phyloP scores from a whole-genome alignment of 1,140 invertebrate species.

The Neodiprion pinetum region DNA sequence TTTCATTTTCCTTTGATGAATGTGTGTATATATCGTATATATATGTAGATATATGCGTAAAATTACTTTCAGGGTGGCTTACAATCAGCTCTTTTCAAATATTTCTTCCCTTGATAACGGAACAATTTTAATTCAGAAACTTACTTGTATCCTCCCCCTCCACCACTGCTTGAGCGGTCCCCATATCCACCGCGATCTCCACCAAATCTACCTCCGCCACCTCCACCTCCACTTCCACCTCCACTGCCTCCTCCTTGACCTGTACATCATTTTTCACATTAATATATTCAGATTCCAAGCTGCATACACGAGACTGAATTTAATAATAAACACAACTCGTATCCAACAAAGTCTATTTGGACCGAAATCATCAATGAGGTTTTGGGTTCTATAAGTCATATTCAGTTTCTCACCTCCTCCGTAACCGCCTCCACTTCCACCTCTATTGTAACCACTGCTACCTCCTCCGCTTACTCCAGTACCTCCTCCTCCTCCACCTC shows the following conservation, averaged over 20 bases:
- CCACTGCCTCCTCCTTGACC: slow-evolving; percentile 42
- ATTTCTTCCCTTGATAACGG: background rate
- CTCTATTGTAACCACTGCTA: slow-evolving; percentile 37
- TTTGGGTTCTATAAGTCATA: background rate
- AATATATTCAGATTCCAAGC: slow-evolving; percentile 11
- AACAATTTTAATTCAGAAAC: slow-evolving; percentile 36
- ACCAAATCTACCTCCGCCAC: slow-evolving; percentile 54
- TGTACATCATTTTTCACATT: slow-evolving; percentile 19
- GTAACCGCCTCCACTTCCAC: slow-evolving; percentile 43
- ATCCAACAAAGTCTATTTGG: background rate
- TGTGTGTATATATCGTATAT: too few species aligned
- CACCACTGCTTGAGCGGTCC: slow-evolving; percentile 43
- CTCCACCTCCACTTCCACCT: slow-evolving; percentile 40
- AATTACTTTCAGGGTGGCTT: slow-evolving; percentile 27
- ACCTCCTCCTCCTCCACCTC: slow-evolving; percentile 48
- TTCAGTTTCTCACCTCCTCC: slow-evolving; percentile 33
- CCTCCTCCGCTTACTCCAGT: slow-evolving; percentile 45
- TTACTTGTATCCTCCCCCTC: slow-evolving; percentile 58
- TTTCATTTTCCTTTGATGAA: too few species aligned
- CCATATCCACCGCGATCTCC: slow-evolving; percentile 64
- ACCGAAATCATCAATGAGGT: background rate
- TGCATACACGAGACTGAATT: background rate
- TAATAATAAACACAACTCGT: slow-evolving; percentile 15
- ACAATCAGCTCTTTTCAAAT: slow-evolving; percentile 20
- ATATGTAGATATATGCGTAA: slow-evolving; percentile 28